Percentiles rank a stretch among this genome's conserved stretches.
Conservation (phyloP, 2,888 invertebrate genomes). For the Dynastes hyllus region DNA sequence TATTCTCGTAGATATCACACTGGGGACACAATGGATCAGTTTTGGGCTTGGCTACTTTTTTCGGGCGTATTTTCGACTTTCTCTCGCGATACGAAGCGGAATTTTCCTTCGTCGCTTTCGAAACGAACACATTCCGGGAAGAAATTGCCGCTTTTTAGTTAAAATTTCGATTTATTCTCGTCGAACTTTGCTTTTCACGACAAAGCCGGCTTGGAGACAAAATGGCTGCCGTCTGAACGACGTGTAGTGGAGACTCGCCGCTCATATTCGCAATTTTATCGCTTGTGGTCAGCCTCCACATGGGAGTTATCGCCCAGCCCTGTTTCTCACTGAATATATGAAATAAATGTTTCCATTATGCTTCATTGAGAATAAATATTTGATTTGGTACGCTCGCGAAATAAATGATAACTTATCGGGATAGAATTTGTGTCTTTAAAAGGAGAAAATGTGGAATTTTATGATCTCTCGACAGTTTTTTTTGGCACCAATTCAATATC, state of each 20-base stretch:
- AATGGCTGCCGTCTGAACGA: conserved; percentile 67
- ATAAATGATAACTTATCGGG: not conserved
- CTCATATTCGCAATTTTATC: conserved; percentile 54
- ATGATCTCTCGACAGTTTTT: not conserved
- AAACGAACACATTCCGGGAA: not conserved
- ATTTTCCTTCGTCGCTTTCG: not conserved
- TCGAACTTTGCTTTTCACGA: conserved; percentile 49
- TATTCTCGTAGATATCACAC: not conserved
- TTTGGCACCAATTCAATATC: not conserved
- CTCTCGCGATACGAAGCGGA: not conserved
- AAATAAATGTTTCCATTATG: too few species aligned
- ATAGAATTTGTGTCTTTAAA: conserved; percentile 1
- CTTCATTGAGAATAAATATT: not conserved
- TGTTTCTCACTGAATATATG: conserved; percentile 1
- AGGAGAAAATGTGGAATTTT: not conserved
- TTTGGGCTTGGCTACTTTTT: conserved; percentile 59
- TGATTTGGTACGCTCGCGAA: too few species aligned
- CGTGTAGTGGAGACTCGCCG: conserved; percentile 65
- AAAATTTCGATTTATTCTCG: conserved; percentile 16
- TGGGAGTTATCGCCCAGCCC: conserved; percentile 38
- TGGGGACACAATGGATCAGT: conserved; percentile 2
- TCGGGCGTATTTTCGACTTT: not conserved
- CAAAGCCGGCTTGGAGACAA: conserved; percentile 65
- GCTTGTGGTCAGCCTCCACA: conserved; percentile 49
- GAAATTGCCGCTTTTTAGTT: conserved; percentile 6